phyloP scores from a whole-genome alignment of 2,888 invertebrate species.

The Cosmia trapezina region DNA sequence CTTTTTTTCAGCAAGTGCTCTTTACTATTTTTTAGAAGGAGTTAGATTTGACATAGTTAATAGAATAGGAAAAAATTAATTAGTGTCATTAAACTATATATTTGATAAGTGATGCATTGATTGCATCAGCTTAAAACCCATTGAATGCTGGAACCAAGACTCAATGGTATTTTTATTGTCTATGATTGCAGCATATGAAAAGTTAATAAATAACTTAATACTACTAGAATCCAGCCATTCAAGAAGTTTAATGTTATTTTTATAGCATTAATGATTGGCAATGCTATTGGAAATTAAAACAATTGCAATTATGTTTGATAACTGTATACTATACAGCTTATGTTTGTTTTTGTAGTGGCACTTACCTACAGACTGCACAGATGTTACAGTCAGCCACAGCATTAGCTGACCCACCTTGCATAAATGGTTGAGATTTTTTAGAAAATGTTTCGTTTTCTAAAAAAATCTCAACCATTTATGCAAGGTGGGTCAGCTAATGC shows the following conservation, averaged over 20 bases:
- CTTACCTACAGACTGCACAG: background rate
- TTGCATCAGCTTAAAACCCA: background rate
- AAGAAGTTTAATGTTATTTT: conserved; percentile 38
- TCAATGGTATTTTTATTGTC: conserved; percentile 17
- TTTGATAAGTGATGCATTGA: background rate
- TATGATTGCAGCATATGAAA: conserved; percentile 21
- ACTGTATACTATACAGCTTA: conserved; percentile 1
- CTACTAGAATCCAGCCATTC: conserved; percentile 30
- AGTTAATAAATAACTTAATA: conserved; percentile 22
- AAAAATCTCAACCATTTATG: too few relatives aligned
- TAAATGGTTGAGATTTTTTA: too few relatives aligned
- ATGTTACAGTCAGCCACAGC: too few relatives aligned
- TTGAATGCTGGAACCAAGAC: conserved; percentile 3
- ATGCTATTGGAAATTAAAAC: conserved; percentile 37
- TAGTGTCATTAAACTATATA: conserved; percentile 7
- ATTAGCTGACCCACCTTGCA: too few relatives aligned
- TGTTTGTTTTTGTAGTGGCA: conserved; percentile 9
- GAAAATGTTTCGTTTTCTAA: too few relatives aligned
- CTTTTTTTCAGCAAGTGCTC: conserved; percentile 62
- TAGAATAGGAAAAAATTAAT: conserved; percentile 44
- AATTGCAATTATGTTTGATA: conserved; percentile 26
- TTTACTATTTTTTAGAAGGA: conserved; percentile 51
- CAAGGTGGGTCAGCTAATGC: too few relatives aligned
- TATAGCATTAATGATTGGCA: conserved; percentile 40
- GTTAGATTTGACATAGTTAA: conserved; percentile 40